Conservation (phyloP, 2,797 vertebrate species). For the Molossus molossus region DNA sequence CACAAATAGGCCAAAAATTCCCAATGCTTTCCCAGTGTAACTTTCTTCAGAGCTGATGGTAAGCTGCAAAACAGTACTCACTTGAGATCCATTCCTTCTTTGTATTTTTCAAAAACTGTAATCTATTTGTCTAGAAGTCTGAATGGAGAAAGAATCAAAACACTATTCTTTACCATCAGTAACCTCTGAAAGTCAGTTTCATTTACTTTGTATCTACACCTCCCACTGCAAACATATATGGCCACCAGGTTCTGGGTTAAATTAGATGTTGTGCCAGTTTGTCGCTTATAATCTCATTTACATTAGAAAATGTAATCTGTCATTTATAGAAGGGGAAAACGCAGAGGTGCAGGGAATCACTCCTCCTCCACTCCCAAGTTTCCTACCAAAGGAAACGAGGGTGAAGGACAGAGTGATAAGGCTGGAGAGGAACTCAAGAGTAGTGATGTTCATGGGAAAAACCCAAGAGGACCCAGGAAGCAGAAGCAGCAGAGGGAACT, state of each 20-base stretch:
- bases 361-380: not conserved
- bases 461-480: accelerated
- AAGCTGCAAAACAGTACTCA: not conserved
- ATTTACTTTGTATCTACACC: not conserved
- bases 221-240: not conserved
- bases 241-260: not conserved
- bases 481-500: not conserved
- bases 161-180: not conserved
- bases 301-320: slow-evolving; percentile 1
- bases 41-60: not conserved
- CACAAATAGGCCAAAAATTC: slow-evolving; percentile 39
- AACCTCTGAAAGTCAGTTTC: not conserved
- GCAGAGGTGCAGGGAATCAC: not conserved
- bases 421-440: not conserved
- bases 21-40: not conserved
- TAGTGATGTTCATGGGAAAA: not conserved
- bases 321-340: not conserved
- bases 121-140: slow-evolving; percentile 11
- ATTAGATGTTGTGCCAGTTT: not conserved
- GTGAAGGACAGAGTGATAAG: not conserved
- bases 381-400: not conserved
- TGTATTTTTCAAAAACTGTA: not conserved
- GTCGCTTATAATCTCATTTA: not conserved
- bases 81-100: not conserved
- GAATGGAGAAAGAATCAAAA: not conserved